Base-by-base conservation (phyloP, 1,140 invertebrate genomes). In the Onthophagus taurus region DNA sequence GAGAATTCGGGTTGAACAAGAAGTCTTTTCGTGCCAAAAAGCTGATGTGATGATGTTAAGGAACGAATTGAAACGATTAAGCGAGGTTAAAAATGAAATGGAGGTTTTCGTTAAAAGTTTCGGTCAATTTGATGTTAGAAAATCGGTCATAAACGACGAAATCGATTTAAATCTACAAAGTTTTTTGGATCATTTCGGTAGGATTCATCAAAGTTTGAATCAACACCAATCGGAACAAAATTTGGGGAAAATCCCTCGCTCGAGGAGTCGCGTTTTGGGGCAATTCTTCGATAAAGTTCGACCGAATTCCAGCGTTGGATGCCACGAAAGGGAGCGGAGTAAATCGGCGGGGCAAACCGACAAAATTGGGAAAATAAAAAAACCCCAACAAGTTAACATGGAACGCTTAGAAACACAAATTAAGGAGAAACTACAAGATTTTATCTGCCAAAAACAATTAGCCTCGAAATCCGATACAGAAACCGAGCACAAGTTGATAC, bases 21-120 rank as follows among this genome's bases (percentile, higher is more conserved):
- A 81, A 47, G 77, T 81, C 9, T 57, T 54, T 38, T 53, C 54
- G 47, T 64, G 60, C 13, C 67, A 82, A 72, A 76, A 79, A 63
- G 77, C 78, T 42, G 78, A 83, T 54, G 75, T 83, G 19, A 61
- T 76, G 30, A 72, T 72, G 13, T 57, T 81, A 42, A 68, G 74
- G 31, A 74, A 72, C 44, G 79, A 83, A 60, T 72, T 80, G 47
- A 81, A 81, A 52, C 75, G 80, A 49, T 53, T 83, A 35, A 77
- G 75, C 52, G 75, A 74, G 50, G 70, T 65, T 21, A 74, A 76
- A 3, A 71, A 75, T 48, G 76, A 80, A 48, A 58, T 81, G 38
- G 77, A 81, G 52, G 77, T 78, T 2, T 80, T 75, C 50, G 72
- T 80, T 7, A 75, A 75, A 53, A 73, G 72, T 16, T 67, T 79